phyloP scores from a whole-genome alignment of 1,140 invertebrate species.

The Holotrichia oblita region DNA sequence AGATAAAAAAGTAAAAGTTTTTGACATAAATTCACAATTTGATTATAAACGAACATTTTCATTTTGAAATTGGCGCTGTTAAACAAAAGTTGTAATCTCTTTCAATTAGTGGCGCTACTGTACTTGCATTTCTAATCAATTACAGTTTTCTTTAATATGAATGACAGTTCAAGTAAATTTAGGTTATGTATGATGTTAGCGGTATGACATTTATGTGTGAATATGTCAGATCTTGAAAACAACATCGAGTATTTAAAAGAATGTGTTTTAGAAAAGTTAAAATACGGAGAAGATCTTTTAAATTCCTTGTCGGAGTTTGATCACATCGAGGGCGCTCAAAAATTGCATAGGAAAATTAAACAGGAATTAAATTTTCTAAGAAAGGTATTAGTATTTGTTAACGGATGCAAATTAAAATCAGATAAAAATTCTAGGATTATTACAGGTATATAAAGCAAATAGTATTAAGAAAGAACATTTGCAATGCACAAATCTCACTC shows the following conservation, averaged over 20 bases:
- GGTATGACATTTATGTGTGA: not conserved
- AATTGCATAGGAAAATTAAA: conserved; percentile 75
- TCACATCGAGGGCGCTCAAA: conserved; percentile 72
- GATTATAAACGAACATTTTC: too few relatives aligned
- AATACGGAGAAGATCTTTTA: conserved; percentile 68
- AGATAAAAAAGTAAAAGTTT: too few relatives aligned
- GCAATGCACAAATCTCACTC: conserved; percentile 83
- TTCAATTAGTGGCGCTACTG: too few relatives aligned
- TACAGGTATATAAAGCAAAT: conserved; percentile 56
- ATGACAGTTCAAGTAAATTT: not conserved
- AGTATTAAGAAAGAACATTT: conserved; percentile 81
- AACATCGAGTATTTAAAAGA: conserved; percentile 44
- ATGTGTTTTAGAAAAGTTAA: conserved; percentile 70
- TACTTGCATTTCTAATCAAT: too few relatives aligned
- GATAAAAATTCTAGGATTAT: not conserved
- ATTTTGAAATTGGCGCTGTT: too few relatives aligned
- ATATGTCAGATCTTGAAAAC: not conserved
- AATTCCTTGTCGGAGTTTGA: conserved; percentile 64
- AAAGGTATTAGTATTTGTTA: conserved; percentile 67
- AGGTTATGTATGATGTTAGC: not conserved
- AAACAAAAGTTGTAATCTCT: too few relatives aligned
- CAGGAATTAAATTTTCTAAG: conserved; percentile 79
- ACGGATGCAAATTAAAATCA: not conserved
- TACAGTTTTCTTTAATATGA: not conserved
- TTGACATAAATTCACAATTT: too few relatives aligned